Base-by-base conservation (phyloP, 2,797 vertebrate species). In the Cyprinodon diabolis region DNA sequence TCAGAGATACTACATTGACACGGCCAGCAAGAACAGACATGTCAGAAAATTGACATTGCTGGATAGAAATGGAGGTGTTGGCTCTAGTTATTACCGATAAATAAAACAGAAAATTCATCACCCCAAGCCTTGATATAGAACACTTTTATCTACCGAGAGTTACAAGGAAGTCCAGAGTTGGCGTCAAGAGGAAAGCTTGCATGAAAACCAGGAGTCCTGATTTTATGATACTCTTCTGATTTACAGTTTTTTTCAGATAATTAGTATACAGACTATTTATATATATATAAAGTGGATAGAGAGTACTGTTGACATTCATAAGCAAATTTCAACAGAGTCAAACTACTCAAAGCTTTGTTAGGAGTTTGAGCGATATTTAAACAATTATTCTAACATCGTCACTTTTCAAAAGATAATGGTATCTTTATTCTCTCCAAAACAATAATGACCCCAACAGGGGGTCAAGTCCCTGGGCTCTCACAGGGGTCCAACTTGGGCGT, bases 1-100 rank as follows among this genome's bases (percentile, higher is more conserved):
- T 52, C 56, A 75, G 72, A 70, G 48, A 75, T 54, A 60, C 45
- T 40, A 73, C 66, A 75, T 40, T 73, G 69, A 82, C 43, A 66
- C 35, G 78, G 40, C 57, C 48, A 69, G 72, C 12, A 45, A 78
- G 65, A 37, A 11, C 47, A 71, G 73, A 68, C 62, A 69, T 25
- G 69, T 51, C 62, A 21, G 45, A 51, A 17, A 66, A 69, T 56
- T 67, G 35, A 76, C 23, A 66, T 35, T 45, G 52, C 19, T 45
- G 45, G 47, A 57, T n/a, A 65, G 70, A 78, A 30, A 49, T 21
- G 11, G 19, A 70, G 5, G 6, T 56, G 13, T 43, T 9, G 48
- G 30, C 70, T 56, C 6, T 54, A 72, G 43, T 66, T 69, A 68
- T 48, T 69, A 37, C 23, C 62, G 11, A 58, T 69, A 49, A 54